These are phyloP conservation scores for Thymelicus sylvestris DNA, from an alignment of 2,888 invertebrate species.

Conservation along the genomic window DNA sequence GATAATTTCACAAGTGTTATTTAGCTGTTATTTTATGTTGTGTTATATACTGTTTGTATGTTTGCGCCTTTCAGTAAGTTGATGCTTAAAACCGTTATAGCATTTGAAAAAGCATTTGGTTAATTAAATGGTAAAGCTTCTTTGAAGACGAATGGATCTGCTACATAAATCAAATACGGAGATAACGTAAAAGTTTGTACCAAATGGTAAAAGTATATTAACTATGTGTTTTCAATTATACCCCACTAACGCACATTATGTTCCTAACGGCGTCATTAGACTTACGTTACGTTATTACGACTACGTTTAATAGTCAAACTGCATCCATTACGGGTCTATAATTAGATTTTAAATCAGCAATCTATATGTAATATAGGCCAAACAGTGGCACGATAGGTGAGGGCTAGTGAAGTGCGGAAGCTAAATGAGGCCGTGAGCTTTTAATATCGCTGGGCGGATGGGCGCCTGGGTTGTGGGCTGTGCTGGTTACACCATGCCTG, in stretches of 20 bases:
- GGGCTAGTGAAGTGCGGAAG: constrained; percentile 72
- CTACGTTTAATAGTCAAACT: constrained; percentile 3
- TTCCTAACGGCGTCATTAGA: neutral
- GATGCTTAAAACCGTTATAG: no score
- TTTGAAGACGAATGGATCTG: no score
- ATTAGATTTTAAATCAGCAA: constrained; percentile 27
- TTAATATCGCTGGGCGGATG: constrained; percentile 71
- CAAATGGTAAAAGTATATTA: no score
- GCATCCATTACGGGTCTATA: constrained; percentile 12
- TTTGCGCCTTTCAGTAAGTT: no score
- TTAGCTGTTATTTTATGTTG: no score
- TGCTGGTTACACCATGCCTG: constrained; percentile 26
- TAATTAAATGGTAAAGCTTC: no score
- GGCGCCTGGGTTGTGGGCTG: constrained; percentile 39
- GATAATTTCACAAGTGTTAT: no score
- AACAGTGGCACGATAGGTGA: constrained; percentile 55
- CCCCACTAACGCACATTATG: neutral
- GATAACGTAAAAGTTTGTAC: no score
- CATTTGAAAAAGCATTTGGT: no score
- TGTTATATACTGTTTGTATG: no score
- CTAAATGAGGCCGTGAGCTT: constrained; percentile 76
- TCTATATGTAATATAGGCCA: constrained; percentile 38
- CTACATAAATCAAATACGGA: no score
- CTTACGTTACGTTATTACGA: neutral
- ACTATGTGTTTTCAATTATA: no score